Base-by-base conservation (phyloP, 2,113 vertebrate genomes). In the Syrmaticus mikado region DNA sequence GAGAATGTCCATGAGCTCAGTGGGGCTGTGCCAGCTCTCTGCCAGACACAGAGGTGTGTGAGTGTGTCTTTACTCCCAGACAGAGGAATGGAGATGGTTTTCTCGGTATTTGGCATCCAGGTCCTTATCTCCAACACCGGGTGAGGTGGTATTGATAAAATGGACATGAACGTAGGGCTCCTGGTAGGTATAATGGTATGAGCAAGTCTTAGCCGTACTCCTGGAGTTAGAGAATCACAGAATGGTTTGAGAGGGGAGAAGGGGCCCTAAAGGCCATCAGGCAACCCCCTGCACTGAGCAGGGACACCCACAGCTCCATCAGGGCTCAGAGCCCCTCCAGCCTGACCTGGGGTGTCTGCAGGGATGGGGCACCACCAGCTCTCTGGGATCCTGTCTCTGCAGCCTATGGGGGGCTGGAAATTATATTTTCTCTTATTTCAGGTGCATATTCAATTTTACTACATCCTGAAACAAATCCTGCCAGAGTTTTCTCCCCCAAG, bases 181-280 rank as follows among this genome's bases (percentile, higher is more conserved):
- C 38, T 45, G 48, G 21, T 0, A 40, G 70, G 3, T 57, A 19
- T 1, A 2, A 8, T 22, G 24, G 13, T 20, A 13, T 6, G 5
- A 85, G 12, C 3, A 60, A 24, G 32, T 55, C 75, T 19, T 28
- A 70, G 48, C 19, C 41, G n/a, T 20, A 28, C 41, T 73, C 41
- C 52, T 58, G 28, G 14, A 21, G 19, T 52, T 25, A 21, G 50
- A 27, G 25, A 52, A 52, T 52, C 50, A 52, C 27, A 52, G 50
- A 52, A 52, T 14, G 25, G 50, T 27, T 14, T 25, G 25, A 27
- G 50, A 10, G 38, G 38, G 38, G 9, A 38, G 50, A 52, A 52
- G 24, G 50, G 50, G 27, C 24, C 50, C 50, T 52, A 27, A 52
- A 27, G 50, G 50, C 50, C 50, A 52, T 52, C 25, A 27, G 46